Evolutionary conservation across 2,113 vertebrate genomes (phyloP), one percentile per base, ranked within the genome.

Genomic region (Gavia stellata): DNA sequence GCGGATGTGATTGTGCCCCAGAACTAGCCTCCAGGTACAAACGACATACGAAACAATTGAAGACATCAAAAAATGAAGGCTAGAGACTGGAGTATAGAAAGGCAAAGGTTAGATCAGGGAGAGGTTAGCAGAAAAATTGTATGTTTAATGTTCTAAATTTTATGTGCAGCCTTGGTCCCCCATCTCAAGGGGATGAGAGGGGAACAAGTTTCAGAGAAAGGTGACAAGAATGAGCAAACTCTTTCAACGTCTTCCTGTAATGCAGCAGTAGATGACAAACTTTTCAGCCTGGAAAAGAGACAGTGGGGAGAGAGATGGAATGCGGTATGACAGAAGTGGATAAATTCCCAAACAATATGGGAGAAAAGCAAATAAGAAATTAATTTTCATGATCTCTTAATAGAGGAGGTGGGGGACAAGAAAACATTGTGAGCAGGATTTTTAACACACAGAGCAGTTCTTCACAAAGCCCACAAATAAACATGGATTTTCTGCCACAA

Each of bases 311-410:
- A 55, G 56, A 95, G 20, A 23, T 36, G 9, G 14, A 73, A 89
- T 0, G 3, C 19, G 4, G 12, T 36, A 29, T 2, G 11, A 47
- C 1, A 63, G 16, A 45, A 58, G 7, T 6, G 3, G 9, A 42
- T 42, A 42, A 49, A 81, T 71, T 72, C 44, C 24, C 59, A 85
- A 49, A 40, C 0, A 0, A 26, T 10, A 42, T 2, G 2, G 8
- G 26, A 72, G 65, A 67, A 88, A 45, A 40, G 8, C 14, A 83
- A 81, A 58, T 11, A 50, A 10, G 21, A 85, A 80, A 42, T 42
- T 5, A 67, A 33, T 85, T 67, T 75, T 34, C 44, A 75, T 55
- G 14, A 12, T 67, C 1, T 72, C 10, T 72, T 80, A 63, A 44
- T 29, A 63, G 17, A 92, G 12, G 33, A 77, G 12, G 3, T 82